phyloP scores from a whole-genome alignment of 64 coral and sea anemone genomes.

The Pocillopora verrucosa region DNA sequence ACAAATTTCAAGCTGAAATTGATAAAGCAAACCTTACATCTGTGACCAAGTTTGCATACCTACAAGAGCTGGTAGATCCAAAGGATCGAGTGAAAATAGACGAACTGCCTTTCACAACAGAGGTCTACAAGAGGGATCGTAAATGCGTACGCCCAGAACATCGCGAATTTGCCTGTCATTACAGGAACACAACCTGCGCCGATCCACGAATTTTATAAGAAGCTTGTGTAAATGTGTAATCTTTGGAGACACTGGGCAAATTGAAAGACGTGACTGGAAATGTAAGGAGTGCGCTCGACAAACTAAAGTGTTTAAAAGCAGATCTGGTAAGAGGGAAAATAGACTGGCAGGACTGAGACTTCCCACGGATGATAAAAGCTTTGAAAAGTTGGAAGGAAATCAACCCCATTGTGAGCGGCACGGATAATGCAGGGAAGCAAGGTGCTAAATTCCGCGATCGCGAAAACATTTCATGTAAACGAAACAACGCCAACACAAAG shows the following conservation, averaged over 20 bases:
- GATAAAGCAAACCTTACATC: too few species aligned
- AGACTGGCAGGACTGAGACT: slow-evolving; percentile 43
- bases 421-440: too few species aligned
- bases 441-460: too few species aligned
- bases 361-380: slow-evolving; percentile 33
- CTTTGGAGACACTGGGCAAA: slow-evolving; percentile 41
- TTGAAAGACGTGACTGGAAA: slow-evolving; percentile 47
- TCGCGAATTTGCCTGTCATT: too few species aligned
- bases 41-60: too few species aligned
- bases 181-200: not conserved
- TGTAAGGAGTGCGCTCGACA: slow-evolving; percentile 30
- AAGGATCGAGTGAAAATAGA: too few species aligned
- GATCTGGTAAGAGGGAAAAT: not conserved
- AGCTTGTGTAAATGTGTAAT: slow-evolving; percentile 32
- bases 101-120: too few species aligned
- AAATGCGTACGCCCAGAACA: too few species aligned
- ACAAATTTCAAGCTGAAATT: too few species aligned
- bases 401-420: slow-evolving; percentile 5
- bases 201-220: slow-evolving; percentile 42
- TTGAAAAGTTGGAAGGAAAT: slow-evolving; percentile 35
- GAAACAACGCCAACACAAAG: slow-evolving; percentile 7
- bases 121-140: too few species aligned
- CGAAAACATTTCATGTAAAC: not conserved
- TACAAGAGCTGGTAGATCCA: too few species aligned
- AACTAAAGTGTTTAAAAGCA: slow-evolving; percentile 36